Percentiles rank a stretch among this genome's conserved stretches.
Evolutionary conservation across 2,797 vertebrate genomes (phyloP).

Genomic region (Yasuhikotakia modesta): DNA sequence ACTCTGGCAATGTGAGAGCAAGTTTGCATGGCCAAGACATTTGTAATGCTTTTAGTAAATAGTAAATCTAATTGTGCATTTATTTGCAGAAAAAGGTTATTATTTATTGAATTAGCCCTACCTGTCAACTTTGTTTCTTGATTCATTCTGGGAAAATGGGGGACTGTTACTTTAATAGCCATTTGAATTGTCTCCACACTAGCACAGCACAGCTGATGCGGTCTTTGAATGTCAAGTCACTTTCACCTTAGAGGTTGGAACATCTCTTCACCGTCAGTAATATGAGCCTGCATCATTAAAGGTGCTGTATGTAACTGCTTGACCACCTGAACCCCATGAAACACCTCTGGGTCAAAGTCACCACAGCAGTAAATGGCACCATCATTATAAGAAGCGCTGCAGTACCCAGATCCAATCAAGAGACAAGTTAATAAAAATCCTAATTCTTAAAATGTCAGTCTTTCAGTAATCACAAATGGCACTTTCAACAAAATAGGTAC

Average conservation of each 20-base stretch:
- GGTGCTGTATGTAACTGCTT: slow-evolving; percentile 24
- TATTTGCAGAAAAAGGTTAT: too few relatives aligned
- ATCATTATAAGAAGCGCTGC: slow-evolving; percentile 23
- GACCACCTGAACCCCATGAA: slow-evolving; percentile 16
- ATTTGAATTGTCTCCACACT: slow-evolving; percentile 5
- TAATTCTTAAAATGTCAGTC: not conserved
- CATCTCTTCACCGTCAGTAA: slow-evolving; percentile 6
- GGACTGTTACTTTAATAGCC: not conserved
- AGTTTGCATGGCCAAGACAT: too few relatives aligned
- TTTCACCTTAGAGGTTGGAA: slow-evolving; percentile 15
- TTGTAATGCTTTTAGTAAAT: too few relatives aligned
- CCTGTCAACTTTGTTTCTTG: not conserved
- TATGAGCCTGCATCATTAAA: slow-evolving; percentile 29
- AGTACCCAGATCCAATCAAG: not conserved
- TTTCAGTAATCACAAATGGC: not conserved
- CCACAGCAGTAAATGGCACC: slow-evolving; percentile 23
- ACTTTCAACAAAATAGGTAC: not conserved
- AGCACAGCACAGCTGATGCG: not conserved
- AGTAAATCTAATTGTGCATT: too few relatives aligned
- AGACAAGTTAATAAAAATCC: too few relatives aligned
- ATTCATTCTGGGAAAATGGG: not conserved
- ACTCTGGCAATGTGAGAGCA: too few relatives aligned
- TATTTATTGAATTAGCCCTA: too few relatives aligned
- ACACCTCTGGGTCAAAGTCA: slow-evolving; percentile 21
- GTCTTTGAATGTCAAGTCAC: slow-evolving; percentile 24